A percentile compares a stretch with the other conserved stretches of the same genome.
Conservation (phyloP, 2,113 vertebrate genomes). For the Ardeotis arabs region DNA sequence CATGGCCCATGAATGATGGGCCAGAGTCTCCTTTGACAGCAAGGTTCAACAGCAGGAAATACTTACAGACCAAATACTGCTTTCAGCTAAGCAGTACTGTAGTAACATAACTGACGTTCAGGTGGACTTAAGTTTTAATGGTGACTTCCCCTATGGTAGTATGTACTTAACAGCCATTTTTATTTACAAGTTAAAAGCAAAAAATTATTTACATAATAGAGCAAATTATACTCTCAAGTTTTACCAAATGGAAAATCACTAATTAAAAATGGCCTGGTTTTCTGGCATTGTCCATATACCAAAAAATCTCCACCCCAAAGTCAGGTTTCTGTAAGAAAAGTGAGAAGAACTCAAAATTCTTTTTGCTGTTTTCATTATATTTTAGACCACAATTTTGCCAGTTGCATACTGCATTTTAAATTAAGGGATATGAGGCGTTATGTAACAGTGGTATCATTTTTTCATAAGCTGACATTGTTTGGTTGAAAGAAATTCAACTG, state of each 20-base stretch:
- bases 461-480: background rate
- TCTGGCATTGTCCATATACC: background rate
- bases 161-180: background rate
- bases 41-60: background rate
- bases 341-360: background rate
- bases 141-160: background rate
- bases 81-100: background rate
- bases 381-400: background rate
- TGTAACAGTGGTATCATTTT: background rate
- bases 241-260: background rate
- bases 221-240: background rate
- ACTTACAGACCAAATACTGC: background rate
- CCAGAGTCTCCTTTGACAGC: background rate
- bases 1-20: background rate
- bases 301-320: background rate
- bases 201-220: background rate
- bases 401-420: background rate
- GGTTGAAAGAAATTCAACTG: background rate
- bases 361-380: background rate
- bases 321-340: background rate
- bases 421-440: background rate
- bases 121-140: background rate
- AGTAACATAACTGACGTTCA: background rate
- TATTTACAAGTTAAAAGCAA: background rate
- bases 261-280: background rate